Evolutionary conservation across 2,797 vertebrate species (phyloP), one percentile per base, ranked within the genome.

Genomic region (Pogonophryne albipinna): DNA sequence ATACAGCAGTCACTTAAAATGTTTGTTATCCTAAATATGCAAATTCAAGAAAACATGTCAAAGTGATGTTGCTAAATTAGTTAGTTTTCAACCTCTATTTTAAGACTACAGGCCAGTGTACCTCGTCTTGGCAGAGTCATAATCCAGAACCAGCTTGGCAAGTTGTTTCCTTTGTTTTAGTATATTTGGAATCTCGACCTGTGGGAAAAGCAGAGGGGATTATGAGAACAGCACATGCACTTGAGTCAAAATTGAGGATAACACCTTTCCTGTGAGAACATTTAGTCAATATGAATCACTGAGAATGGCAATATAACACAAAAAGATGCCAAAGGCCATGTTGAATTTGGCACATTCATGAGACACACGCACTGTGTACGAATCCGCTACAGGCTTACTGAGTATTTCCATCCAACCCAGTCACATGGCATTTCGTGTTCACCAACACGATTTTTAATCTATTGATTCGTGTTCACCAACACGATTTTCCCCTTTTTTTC

Each of bases 141-240:
- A 99, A 91, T 99, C 98, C 82, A 99, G 89, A 55, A 99, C 98
- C 82, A 99, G 87, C 71, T 95, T 99, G 47, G 96, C 96, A 0
- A 99, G 95, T 83, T 99, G 97, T 64, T 97, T 99, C 86, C 97
- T 97, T 92, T 98, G 97, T 83, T 98, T 99, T 59, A 97, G 94
- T 79, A 99, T 97, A 88, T 99, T 99, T 0, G 98, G 98, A 85
- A 99, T 98, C 31, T 99, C 98, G 34, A 96, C 84, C 98, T 99
- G 73, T 45, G 85, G 86, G 0, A 73, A 71, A 50, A 82, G 84
- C 16, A 49, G 44, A 5, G 46, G 64, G 56, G 20, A 31, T 23
- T 47, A 53, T 41, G 38, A 66, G 6, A 46, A 51, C 41, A 38
- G 6, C 45, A 71, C 19, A 11, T 0, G 17, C 38, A 50, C 16